Percentiles rank a stretch among this genome's conserved stretches.
These are phyloP conservation scores for Apamea crenata DNA, from an alignment of 2,888 invertebrate species.

Conservation along the genomic window DNA sequence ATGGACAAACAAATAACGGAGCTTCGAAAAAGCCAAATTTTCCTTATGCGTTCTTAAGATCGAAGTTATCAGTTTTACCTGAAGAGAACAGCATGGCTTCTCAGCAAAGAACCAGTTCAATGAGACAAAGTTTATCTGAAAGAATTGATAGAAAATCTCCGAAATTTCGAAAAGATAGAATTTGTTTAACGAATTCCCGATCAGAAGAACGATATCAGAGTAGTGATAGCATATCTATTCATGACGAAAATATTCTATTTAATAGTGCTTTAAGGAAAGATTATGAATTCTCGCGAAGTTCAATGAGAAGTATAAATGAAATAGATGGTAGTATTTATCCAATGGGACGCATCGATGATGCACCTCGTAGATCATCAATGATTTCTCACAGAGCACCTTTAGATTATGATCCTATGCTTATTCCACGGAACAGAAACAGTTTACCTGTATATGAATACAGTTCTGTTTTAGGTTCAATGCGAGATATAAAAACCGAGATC, in stretches of 20 bases:
- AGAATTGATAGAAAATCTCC: slow-evolving; percentile 87
- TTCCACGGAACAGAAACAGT: slow-evolving; percentile 88
- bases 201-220: slow-evolving; percentile 91
- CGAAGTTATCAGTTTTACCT: slow-evolving; percentile 94
- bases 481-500: slow-evolving; percentile 85
- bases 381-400: slow-evolving; percentile 85
- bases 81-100: slow-evolving; percentile 92
- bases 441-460: slow-evolving; percentile 88
- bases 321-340: slow-evolving; percentile 80
- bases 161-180: slow-evolving; percentile 83
- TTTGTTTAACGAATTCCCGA: slow-evolving; percentile 88
- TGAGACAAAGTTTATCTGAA: slow-evolving; percentile 89
- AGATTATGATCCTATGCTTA: slow-evolving; percentile 88
- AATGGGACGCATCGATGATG: slow-evolving; percentile 79
- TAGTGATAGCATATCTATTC: slow-evolving; percentile 87
- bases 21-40: slow-evolving; percentile 92
- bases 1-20: slow-evolving; percentile 85
- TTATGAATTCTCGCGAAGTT: slow-evolving; percentile 83
- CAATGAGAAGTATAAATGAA: slow-evolving; percentile 86
- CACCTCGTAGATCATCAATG: slow-evolving; percentile 85
- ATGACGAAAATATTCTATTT: slow-evolving; percentile 85
- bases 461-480: slow-evolving; percentile 82
- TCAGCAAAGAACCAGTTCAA: slow-evolving; percentile 86
- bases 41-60: slow-evolving; percentile 94
- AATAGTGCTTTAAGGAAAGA: slow-evolving; percentile 83